Evolutionary conservation across 2,113 vertebrate genomes (phyloP), one percentile per base, ranked within the genome.

Genomic region (Brachyistius frenatus): DNA sequence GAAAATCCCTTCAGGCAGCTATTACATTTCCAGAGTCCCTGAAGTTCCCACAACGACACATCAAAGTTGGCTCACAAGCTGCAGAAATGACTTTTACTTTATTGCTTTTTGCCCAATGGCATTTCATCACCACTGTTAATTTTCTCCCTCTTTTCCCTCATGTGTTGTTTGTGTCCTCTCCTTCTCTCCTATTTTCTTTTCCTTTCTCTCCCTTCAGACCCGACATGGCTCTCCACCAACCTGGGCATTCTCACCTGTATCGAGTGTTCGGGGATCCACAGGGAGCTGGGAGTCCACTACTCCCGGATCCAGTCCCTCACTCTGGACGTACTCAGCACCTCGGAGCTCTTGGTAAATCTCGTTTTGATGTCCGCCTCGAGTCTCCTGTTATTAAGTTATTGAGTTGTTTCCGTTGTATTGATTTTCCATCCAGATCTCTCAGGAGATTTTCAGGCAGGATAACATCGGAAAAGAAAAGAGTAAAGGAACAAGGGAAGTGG

Each of bases 301-400:
- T 99, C 98, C 72, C 95, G 98, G 90, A 99, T 99, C 95, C 98
- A 99, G 69, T 99, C 98, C 0, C 96, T 99, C 80, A 99, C 97
- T 0, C 91, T 99, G 86, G 98, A 99, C 62, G 97, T 99, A 7
- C 93, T 99, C 89, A 98, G 98, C 93, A 99, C 98, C 33, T 99
- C 98, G 2, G 98, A 99, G 93, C 96, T 99, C 91, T 92, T 99
- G 98, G 98, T 99, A 96, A 94, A 68, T 66, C 16, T 30, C 49
- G 1, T 58, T 6, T 1, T 16, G 5, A n/a, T 6, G 0, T 58
- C 44, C 23, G 32, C 49, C 10, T 47, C 49, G 16, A 15, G 3
- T 23, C n/a, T 7, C 32, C 44, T 11, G 5, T 33, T 49, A 67
- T 11, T 11, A 23, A 23, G 14, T 52, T 0, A 15, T 31, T 11